phyloP scores from a whole-genome alignment of 2,797 vertebrate genomes.

The Botia kubotai region DNA sequence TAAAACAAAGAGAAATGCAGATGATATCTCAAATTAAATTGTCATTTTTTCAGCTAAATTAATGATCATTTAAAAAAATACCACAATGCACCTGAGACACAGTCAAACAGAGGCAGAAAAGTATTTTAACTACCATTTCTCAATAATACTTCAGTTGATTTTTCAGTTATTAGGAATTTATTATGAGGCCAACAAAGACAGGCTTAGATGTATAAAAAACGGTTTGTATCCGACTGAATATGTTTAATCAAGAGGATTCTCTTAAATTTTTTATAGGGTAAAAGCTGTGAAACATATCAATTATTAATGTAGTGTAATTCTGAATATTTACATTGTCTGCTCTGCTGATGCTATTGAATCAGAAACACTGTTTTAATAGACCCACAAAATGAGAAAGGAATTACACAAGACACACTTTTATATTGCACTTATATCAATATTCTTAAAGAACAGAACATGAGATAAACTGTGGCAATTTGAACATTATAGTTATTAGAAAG shows the following conservation, averaged over 20 bases:
- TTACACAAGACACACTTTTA: no score
- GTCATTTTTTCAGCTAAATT: background rate
- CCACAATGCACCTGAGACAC: conserved; percentile 1
- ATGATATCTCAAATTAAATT: background rate
- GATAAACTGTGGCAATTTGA: background rate
- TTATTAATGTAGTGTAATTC: conserved; percentile 32
- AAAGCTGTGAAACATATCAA: conserved; percentile 9
- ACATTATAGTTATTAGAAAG: background rate
- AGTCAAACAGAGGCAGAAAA: background rate
- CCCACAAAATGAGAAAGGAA: no score
- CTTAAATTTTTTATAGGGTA: conserved; percentile 15
- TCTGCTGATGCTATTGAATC: conserved; percentile 22
- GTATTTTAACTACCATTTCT: background rate
- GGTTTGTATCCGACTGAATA: background rate
- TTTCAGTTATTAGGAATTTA: conserved; percentile 8
- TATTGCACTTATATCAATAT: background rate
- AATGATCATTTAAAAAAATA: background rate
- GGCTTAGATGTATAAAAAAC: background rate
- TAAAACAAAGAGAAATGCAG: background rate
- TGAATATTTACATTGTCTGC: conserved; percentile 32
- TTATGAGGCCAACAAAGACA: background rate
- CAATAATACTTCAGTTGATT: background rate
- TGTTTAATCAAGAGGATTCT: conserved; percentile 23
- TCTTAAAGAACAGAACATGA: no score
- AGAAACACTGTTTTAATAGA: conserved; percentile 20